Percentiles rank a stretch among this genome's conserved stretches.
These are phyloP conservation scores for Teleiodes luculella DNA, from an alignment of 2,888 invertebrate species.

Conservation along the genomic window DNA sequence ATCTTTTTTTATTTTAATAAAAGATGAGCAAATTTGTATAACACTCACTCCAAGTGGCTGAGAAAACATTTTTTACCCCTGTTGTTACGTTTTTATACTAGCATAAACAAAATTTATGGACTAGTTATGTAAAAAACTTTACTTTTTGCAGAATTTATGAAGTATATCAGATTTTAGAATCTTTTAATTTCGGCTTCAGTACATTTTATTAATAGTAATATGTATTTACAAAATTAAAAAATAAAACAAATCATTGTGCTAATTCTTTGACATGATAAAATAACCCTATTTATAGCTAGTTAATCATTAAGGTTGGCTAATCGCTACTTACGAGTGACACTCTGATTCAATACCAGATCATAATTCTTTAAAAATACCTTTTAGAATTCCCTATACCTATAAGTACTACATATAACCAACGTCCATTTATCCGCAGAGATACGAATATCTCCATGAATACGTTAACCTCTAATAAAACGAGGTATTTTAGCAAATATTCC, in stretches of 20 bases:
- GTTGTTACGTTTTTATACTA: slow-evolving; percentile 18
- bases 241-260: no score
- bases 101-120: slow-evolving; percentile 36
- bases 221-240: no score
- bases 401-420: neutral
- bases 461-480: slow-evolving; percentile 38
- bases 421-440: neutral
- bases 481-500: slow-evolving; percentile 54
- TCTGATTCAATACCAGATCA: no score
- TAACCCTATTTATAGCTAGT: no score
- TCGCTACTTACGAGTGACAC: no score
- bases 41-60: slow-evolving; percentile 42
- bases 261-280: no score
- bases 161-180: no score
- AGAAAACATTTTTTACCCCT: slow-evolving; percentile 44
- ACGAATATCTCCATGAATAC: slow-evolving; percentile 30
- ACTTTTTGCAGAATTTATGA: neutral
- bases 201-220: no score
- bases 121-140: neutral
- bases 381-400: neutral
- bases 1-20: slow-evolving; percentile 32
- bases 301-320: no score
- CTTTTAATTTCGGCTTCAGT: no score
- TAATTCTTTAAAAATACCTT: no score
- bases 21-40: slow-evolving; percentile 51